Evolutionary conservation across 2,888 invertebrate species (phyloP), one percentile per base, ranked within the genome.

Genomic region (Alviniconcha strummeri): DNA sequence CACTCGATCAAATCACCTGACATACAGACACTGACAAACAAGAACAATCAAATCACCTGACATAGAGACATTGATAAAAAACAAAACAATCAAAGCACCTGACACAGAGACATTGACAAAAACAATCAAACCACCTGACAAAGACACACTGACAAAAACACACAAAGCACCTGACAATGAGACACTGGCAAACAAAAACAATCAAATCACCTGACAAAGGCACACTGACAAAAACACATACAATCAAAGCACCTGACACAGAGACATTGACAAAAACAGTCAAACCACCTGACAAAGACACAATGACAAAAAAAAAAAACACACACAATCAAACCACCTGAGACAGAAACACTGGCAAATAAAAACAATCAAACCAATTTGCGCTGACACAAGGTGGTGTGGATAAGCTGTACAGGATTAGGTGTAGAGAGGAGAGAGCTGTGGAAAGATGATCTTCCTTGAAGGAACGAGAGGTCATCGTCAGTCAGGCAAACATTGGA

Each of bases 1-100:
- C 36, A 36, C n/a, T n/a, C n/a, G n/a, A 36, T 36, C 36, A 36
- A 36, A 36, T 3, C 52, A 74, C 60, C 85, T 85, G 57, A 6
- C 11, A 9, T 57, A 75, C 15, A 75, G 17, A 55, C 36, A 36
- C 3, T 36, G 36, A 36, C 36, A 4, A 71, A 71, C 71, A 71
- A n/a, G 19, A 60, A 56, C 4, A 77, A 5, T 9, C 17, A 77
- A 11, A 77, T 5, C 13, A 75, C 15, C 36, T 36, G 36, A 36
- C 36, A 36, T 1, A 36, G 36, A 36, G 36, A 36, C 36, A 36
- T 3, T 36, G 36, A 36, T 3, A 36, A 36, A 36, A 0, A 36
- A n/a, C n/a, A 36, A 36, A 36, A 36, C 36, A 36, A 36, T 36
- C 36, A 36, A 36, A 36, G 1, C 57, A 74, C 60, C 85, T 85